Evolutionary conservation across 2,888 invertebrate genomes (phyloP).

Genomic region (Deilephila porcellus): DNA sequence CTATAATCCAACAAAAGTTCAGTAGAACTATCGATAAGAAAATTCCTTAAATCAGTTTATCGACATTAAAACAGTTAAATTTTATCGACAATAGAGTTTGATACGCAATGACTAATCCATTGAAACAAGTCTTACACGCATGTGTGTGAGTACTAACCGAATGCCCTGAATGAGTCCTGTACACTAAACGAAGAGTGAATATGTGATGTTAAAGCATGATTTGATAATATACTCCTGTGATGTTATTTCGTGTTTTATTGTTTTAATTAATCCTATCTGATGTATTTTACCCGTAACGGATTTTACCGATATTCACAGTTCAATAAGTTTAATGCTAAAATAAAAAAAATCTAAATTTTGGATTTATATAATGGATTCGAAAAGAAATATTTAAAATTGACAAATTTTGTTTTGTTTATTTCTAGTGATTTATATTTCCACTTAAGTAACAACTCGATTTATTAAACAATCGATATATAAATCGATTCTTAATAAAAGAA

Average conservation of each 20-base stretch:
- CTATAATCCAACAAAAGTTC: too few relatives aligned
- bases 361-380: background rate
- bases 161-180: conserved; percentile 51
- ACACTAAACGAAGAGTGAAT: conserved; percentile 41
- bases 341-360: too few relatives aligned
- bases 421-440: too few relatives aligned
- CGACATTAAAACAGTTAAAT: background rate
- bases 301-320: conserved; percentile 51
- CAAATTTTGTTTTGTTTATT: too few relatives aligned
- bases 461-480: too few relatives aligned
- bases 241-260: conserved; percentile 39
- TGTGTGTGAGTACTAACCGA: conserved; percentile 69
- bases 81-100: background rate
- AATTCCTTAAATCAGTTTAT: background rate
- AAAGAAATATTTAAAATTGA: too few relatives aligned
- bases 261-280: conserved; percentile 34
- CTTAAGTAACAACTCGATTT: too few relatives aligned
- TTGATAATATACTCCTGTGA: conserved; percentile 35
- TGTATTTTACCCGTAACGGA: conserved; percentile 8
- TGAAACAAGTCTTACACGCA: conserved; percentile 55
- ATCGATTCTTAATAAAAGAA: too few relatives aligned
- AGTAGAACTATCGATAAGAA: background rate
- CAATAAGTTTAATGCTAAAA: too few relatives aligned
- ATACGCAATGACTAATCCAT: background rate
- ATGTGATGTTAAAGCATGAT: conserved; percentile 42